Evolutionary conservation across 2,113 vertebrate genomes (phyloP).

Genomic region (Vicugna pacos): DNA sequence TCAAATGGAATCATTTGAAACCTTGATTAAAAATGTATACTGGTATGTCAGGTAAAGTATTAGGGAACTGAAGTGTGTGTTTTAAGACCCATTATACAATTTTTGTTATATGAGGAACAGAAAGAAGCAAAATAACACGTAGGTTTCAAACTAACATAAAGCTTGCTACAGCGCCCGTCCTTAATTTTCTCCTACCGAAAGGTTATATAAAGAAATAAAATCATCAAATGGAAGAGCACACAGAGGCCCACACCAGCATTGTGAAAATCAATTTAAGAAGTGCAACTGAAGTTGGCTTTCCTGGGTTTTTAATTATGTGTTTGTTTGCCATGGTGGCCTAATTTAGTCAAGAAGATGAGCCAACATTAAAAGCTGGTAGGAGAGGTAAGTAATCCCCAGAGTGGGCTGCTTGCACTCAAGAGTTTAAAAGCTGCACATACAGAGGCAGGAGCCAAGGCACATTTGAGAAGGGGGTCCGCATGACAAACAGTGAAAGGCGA

Average conservation of each 20-base stretch:
- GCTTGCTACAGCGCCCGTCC: conserved; percentile 51
- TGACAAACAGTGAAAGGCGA: conserved; percentile 92
- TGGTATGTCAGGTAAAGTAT: conserved; percentile 67
- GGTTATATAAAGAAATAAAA: conserved; percentile 77
- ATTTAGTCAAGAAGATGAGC: conserved; percentile 92
- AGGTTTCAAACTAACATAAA: conserved; percentile 68
- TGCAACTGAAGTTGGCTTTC: conserved; percentile 88
- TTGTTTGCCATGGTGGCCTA: conserved; percentile 91
- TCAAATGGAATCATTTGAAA: conserved; percentile 76
- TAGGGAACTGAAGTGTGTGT: conserved; percentile 65
- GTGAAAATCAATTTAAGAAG: conserved; percentile 89
- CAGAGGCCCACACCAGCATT: conserved; percentile 74
- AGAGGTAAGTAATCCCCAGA: conserved; percentile 93
- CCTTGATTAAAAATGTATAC: conserved; percentile 79
- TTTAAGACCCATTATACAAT: conserved; percentile 72
- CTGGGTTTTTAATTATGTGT: conserved; percentile 92
- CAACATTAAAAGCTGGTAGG: conserved; percentile 92
- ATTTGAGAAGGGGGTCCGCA: conserved; percentile 90
- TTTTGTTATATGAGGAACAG: conserved; percentile 70
- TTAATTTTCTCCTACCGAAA: conserved; percentile 67
- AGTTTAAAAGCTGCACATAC: conserved; percentile 90
- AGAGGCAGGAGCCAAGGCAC: conserved; percentile 87
- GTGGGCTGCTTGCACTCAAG: conserved; percentile 86
- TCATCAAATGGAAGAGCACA: conserved; percentile 74
- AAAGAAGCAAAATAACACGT: conserved; percentile 66